phyloP scores from a whole-genome alignment of 2,888 invertebrate genomes.

The Archips crataeganus region DNA sequence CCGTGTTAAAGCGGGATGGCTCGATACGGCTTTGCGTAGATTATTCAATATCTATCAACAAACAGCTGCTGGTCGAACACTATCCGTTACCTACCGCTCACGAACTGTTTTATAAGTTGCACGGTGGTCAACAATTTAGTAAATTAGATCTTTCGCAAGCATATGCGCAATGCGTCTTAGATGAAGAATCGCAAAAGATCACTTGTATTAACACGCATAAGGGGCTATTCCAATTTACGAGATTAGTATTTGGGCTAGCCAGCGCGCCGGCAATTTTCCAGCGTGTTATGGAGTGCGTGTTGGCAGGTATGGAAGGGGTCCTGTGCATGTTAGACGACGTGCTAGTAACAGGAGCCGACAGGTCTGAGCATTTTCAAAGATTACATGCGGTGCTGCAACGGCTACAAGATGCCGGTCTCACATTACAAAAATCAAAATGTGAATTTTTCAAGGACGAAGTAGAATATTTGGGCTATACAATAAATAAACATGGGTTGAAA shows the following conservation, averaged over 20 bases:
- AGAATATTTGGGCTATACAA: not conserved
- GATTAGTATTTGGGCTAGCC: slow-evolving; percentile 40
- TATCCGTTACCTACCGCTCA: slow-evolving; percentile 38
- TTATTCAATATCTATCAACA: slow-evolving; percentile 32
- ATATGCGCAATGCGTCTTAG: slow-evolving; percentile 36
- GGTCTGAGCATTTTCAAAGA: slow-evolving; percentile 14
- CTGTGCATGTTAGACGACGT: slow-evolving; percentile 39
- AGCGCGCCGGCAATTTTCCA: slow-evolving; percentile 42
- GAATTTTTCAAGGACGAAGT: slow-evolving; percentile 7
- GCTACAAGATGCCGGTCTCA: slow-evolving; percentile 44
- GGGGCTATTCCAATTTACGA: slow-evolving; percentile 39
- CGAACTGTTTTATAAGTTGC: slow-evolving; percentile 36
- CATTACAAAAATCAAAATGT: slow-evolving; percentile 35
- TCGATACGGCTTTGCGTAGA: slow-evolving; percentile 19
- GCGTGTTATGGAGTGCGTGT: slow-evolving; percentile 28
- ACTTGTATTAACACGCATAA: slow-evolving; percentile 41
- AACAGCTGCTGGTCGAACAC: slow-evolving; percentile 31
- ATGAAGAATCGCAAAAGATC: slow-evolving; percentile 27
- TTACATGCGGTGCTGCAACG: slow-evolving; percentile 42
- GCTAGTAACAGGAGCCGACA: slow-evolving; percentile 29
- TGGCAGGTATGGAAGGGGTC: slow-evolving; percentile 34
- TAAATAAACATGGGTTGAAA: not conserved
- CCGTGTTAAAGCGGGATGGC: not conserved
- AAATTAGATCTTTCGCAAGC: slow-evolving; percentile 36
- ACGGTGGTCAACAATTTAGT: slow-evolving; percentile 36